These are phyloP conservation scores for Phortica magna DNA, from an alignment of 2,888 invertebrate genomes.

Conservation along the genomic window DNA sequence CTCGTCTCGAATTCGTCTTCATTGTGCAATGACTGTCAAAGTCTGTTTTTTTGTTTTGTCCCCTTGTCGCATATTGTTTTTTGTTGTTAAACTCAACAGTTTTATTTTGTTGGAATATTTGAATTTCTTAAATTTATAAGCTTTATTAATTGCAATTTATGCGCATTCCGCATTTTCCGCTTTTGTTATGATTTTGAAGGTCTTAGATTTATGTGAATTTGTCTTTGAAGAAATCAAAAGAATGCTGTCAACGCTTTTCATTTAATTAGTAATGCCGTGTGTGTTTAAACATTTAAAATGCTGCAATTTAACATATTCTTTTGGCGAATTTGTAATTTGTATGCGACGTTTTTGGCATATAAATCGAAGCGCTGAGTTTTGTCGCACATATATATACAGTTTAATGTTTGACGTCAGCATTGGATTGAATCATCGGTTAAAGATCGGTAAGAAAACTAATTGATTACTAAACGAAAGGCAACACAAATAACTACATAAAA, in stretches of 20 bases:
- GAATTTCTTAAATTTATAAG: neutral
- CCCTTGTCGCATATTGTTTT: neutral
- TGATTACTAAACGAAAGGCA: neutral
- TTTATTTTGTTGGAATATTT: neutral
- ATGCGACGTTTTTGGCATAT: slow-evolving; percentile 58
- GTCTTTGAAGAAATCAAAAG: neutral
- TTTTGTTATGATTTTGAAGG: neutral
- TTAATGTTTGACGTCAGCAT: slow-evolving; percentile 11
- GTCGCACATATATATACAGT: neutral
- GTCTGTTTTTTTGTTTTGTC: neutral
- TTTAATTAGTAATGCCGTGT: slow-evolving; percentile 2
- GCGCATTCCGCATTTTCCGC: neutral
- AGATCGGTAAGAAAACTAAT: slow-evolving; percentile 10
- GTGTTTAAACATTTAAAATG: slow-evolving; percentile 4
- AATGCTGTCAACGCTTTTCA: neutral
- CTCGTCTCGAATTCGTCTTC: neutral
- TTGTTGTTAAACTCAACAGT: slow-evolving; percentile 10
- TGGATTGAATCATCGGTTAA: slow-evolving; percentile 1
- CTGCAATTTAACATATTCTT: slow-evolving; percentile 33
- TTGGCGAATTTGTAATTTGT: slow-evolving; percentile 47
- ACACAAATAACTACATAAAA: slow-evolving; percentile 3
- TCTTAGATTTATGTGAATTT: slow-evolving; percentile 14
- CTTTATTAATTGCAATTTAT: slow-evolving; percentile 14
- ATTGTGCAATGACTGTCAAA: slow-evolving; percentile 10
- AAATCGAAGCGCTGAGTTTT: slow-evolving; percentile 56